These are phyloP conservation scores for Taxidea taxus DNA, from an alignment of 2,113 vertebrate genomes.

Conservation along the genomic window DNA sequence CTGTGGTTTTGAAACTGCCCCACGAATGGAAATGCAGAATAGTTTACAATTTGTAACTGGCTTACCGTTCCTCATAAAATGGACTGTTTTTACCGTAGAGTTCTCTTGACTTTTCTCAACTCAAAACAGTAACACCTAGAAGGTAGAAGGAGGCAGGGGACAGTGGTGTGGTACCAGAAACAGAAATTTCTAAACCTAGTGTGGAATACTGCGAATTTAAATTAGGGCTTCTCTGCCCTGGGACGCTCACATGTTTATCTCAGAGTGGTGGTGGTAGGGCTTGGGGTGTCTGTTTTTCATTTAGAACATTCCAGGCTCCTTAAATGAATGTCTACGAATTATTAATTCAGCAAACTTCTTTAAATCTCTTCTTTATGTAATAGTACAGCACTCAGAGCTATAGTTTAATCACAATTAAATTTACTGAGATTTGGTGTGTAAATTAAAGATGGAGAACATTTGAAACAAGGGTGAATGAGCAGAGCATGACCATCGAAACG, in stretches of 20 bases:
- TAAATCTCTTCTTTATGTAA: not conserved
- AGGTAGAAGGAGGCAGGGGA: not conserved
- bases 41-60: not conserved
- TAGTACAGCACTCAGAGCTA: not conserved
- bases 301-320: not conserved
- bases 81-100: not conserved
- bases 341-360: not conserved
- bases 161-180: rapidly evolving
- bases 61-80: not conserved
- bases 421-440: not conserved
- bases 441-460: conserved; percentile 20
- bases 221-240: not conserved
- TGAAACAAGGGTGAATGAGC: conserved; percentile 10
- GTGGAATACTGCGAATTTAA: not conserved
- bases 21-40: not conserved
- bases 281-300: not conserved
- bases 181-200: not conserved
- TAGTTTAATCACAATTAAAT: not conserved
- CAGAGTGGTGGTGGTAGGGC: not conserved
- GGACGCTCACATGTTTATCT: not conserved
- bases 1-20: not conserved
- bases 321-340: not conserved
- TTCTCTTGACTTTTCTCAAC: not conserved
- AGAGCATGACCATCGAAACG: not conserved
- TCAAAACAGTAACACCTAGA: not conserved